Base-by-base conservation (phyloP, 2,888 invertebrate species). In the Campaea margaritaria region DNA sequence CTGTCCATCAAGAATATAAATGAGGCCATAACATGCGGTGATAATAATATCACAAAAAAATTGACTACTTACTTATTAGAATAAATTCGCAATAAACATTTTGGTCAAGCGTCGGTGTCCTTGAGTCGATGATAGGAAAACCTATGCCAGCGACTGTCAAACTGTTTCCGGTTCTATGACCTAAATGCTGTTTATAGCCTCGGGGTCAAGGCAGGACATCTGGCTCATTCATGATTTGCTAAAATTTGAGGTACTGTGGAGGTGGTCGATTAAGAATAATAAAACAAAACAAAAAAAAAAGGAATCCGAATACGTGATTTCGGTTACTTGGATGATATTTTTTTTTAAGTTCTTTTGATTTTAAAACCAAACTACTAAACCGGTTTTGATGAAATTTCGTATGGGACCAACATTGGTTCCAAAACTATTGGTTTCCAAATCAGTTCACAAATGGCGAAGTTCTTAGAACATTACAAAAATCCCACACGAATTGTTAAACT, bases 171-270 rank as follows among this genome's bases (percentile, higher is more conserved):
- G 44, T 52, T 45, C 44, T 52, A 50, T 16, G 42, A 50, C 50
- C 50, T 50, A 39, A 28, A 42, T 42, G 50, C 15, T 31, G 14
- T 42, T 41, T 15, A 34, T 27, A 27, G 4, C 13, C 9, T 7
- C 31, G 54, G 48, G 60, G 63, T 60, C 63, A 59, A 49, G 55
- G 58, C 44, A 56, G 58, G 55, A n/a, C 63, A 50, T 36, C 27
- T 27, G 41, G 27, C 36, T 31, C 45, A 45, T 50, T 42, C 31
- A 38, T 7, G 27, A 27, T 15, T 21, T n/a, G 27, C 27, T 11
- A 16, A 11, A 42, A 42, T 41, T 41, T 34, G 34, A 9, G 34
- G 34, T 21, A 21, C 21, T 21, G 21, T 5, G 21, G 21, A 21
- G 21, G 21, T 21, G 21, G 5, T 21, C 21, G 21, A 21, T 21